Evolutionary conservation across 2,797 vertebrate species (phyloP), one percentile per base, ranked within the genome.

Genomic region (Siniperca undulata): DNA sequence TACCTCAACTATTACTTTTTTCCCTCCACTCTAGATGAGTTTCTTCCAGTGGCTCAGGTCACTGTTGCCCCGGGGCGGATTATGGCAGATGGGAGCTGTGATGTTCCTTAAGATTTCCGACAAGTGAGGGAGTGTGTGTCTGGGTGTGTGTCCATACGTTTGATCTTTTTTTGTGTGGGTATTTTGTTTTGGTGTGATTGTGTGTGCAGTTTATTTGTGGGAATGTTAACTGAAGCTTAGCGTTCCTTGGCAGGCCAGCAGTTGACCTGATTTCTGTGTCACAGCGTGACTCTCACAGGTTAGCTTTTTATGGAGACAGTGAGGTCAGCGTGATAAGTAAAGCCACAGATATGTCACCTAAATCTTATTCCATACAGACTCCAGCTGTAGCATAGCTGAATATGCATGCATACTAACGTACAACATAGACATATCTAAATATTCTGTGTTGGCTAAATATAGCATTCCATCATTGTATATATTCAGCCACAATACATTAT

Each of bases 11-110:
- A 84, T 85, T 90, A 72, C 76, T 44, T 71, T 78, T 79, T 66
- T 34, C n/a, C 61, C 78, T 87, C 70, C 78, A 86, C 85, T 90
- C 84, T 74, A 85, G 92, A 92, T 91, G 77, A 91, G 86, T 92
- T 93, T 91, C 83, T 94, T 92, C 83, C 88, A 78, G 86, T 85
- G 84, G 88, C 90, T 93, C 86, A 83, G 94, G 94, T 95, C 94
- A 94, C 82, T 78, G 83, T 83, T 92, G 87, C 94, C 85, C 82
- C 59, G 11, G 89, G 93, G 90, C 80, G 74, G 88, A 93, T 92
- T 89, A 92, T 83, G 72, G 88, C 89, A 81, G 92, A 91, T 83
- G 76, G 85, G 75, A 90, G 83, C 84, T 82, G 84, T 87, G 86
- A 91, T 92, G 86, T 90, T 91, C 73, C 71, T 85, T 83, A 66